These are phyloP conservation scores for Alcis repandata DNA, from an alignment of 2,888 invertebrate genomes.

Conservation along the genomic window DNA sequence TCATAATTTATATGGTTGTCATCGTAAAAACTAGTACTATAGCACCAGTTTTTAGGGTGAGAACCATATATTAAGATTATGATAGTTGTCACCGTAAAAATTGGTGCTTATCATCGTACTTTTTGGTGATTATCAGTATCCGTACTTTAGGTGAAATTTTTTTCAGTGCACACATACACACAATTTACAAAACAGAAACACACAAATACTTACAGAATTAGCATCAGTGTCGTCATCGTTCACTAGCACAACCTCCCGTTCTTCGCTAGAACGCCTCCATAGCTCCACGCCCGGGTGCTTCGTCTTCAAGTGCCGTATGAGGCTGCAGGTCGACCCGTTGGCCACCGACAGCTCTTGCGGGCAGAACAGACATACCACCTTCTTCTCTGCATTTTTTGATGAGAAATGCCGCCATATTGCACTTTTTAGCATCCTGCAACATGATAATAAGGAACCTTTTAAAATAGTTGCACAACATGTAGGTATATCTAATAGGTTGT, in stretches of 20 bases:
- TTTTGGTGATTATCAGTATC: too few relatives aligned
- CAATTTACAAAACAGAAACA: too few relatives aligned
- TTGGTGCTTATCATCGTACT: too few relatives aligned
- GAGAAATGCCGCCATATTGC: constrained; percentile 8
- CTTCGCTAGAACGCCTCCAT: background rate
- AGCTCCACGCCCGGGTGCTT: background rate
- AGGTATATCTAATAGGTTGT: too few relatives aligned
- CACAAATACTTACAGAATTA: background rate
- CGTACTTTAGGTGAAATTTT: too few relatives aligned
- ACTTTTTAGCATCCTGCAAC: constrained; percentile 2
- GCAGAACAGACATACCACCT: constrained; percentile 8
- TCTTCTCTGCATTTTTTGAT: background rate
- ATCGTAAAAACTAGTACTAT: too few relatives aligned
- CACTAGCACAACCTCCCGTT: background rate
- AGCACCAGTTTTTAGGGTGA: too few relatives aligned
- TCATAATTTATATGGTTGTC: too few relatives aligned
- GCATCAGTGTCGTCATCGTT: constrained; percentile 1
- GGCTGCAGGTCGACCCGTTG: constrained; percentile 10
- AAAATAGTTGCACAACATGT: too few relatives aligned
- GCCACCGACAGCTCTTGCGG: constrained; percentile 9
- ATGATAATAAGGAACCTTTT: background rate
- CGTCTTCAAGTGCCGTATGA: constrained; percentile 5
- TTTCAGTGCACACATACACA: too few relatives aligned
- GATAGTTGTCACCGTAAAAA: too few relatives aligned
- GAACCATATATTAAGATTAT: too few relatives aligned